Base-by-base conservation (phyloP, 2,113 vertebrate genomes). In the Engraulis encrasicolus region DNA sequence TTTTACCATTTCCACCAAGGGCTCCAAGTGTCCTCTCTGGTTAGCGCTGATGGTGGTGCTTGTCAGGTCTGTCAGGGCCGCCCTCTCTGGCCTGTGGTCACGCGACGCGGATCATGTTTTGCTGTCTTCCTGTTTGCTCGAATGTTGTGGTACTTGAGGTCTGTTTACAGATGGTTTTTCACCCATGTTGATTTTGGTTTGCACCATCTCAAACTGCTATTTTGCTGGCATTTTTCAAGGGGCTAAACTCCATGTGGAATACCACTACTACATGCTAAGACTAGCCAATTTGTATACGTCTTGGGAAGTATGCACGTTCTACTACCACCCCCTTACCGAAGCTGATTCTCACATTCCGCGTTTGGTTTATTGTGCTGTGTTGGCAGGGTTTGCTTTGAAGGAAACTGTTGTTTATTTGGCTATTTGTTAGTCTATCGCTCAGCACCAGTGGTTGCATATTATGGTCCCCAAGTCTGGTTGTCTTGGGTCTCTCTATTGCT, bases 81-180 rank as follows among this genome's bases (percentile, higher is more conserved):
- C 36, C 82, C n/a, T 45, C 14, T 12, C 61, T 82, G 36, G 31
- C 18, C 78, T 80, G 88, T 82, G 78, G 78, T 84, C 84, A 79
- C 58, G 38, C 40, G 36, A 79, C 58, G 38, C 40, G 36, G 45
- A 83, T 81, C 58, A 54, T 84, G 88, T 87, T 85, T 81, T 84
- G 80, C 78, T 78, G 61, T 89, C 78, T 79, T 84, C 31, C 74
- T 85, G 52, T 85, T 61, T 85, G 66, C 54, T 40, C 80, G 84
- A 80, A 84, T 78, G 82, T 85, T 82, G 84, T 79, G 84, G 82
- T 79, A 50, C 81, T 82, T 86, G 86, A 84, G 84, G 80, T 87
- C 84, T 89, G 84, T 87, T 89, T 89, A 82, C 88, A 84, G 84
- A 86, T 85, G 83, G 87, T 85, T 85, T 83, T 79, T n/a, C n/a